These are phyloP conservation scores for Idaea aversata DNA, from an alignment of 2,888 invertebrate genomes.

Conservation along the genomic window DNA sequence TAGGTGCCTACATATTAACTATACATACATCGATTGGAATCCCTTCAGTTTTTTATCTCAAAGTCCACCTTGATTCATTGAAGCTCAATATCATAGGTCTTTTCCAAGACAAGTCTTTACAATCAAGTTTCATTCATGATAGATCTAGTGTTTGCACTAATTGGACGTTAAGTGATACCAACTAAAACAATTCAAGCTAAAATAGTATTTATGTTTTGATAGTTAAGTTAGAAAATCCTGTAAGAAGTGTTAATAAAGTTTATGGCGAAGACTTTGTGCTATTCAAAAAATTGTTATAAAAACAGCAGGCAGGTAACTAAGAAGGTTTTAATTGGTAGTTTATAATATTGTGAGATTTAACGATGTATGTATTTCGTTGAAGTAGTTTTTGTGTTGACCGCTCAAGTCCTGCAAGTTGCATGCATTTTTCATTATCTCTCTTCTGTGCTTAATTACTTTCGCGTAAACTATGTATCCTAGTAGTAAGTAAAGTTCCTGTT, in stretches of 20 bases:
- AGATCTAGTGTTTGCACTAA: slow-evolving; percentile 53
- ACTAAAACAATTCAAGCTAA: neutral
- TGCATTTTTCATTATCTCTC: slow-evolving; percentile 36
- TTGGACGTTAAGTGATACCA: slow-evolving; percentile 48
- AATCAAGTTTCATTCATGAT: slow-evolving; percentile 54
- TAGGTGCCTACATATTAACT: no score
- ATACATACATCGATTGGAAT: no score
- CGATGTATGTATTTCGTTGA: slow-evolving; percentile 1
- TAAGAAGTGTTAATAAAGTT: neutral
- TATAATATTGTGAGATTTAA: slow-evolving; percentile 23
- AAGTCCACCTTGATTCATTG: slow-evolving; percentile 26
- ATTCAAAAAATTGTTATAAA: slow-evolving; percentile 57
- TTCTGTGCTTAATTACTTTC: neutral
- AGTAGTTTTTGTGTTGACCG: neutral
- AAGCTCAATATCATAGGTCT: slow-evolving; percentile 13
- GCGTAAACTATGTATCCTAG: no score
- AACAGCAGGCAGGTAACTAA: slow-evolving; percentile 33
- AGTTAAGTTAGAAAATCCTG: slow-evolving; percentile 28
- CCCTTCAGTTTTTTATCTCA: no score
- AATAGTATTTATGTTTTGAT: neutral
- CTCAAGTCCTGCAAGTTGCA: slow-evolving; percentile 19
- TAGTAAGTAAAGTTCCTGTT: no score
- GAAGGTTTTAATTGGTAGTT: slow-evolving; percentile 50
- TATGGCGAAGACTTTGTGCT: slow-evolving; percentile 31
- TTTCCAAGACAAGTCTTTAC: slow-evolving; percentile 33